Base-by-base conservation (phyloP, 2,888 invertebrate species). In the Cataglyphis altisquamis region DNA sequence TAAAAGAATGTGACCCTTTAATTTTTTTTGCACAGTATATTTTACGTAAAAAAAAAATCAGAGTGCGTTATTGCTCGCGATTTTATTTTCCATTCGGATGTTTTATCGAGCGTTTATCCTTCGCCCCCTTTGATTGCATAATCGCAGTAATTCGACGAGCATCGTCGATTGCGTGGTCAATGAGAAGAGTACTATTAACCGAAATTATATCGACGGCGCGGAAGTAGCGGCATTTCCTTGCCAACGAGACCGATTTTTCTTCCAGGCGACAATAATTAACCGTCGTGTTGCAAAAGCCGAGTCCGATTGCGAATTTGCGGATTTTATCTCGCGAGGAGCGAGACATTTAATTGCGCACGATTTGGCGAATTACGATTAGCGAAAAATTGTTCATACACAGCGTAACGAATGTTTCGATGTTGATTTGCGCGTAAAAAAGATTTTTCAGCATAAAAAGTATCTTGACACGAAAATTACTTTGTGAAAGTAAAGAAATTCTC, bases 101-200 rank as follows among this genome's bases (percentile, higher is more conserved):
- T 15, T 41, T 6, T 18, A 41, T 18, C 21, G 68, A 21, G 5
- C 21, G 45, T 68, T 68, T 78, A 66, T 66, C n/a, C 21, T 29
- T n/a, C 18, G 12, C 5, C 63, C 21, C n/a, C 48, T 62, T 73
- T 25, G 73, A 60, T 72, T 48, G 41, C 63, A 18, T 63, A 74
- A 74, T 72, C 52, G 72, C 72, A 21, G 36, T 72, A 74, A 64
- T 72, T 29, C 52, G 55, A 52, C 21, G 62, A 18, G 62, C 39
- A 48, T 18, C 55, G 81, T 74, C 29, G 63, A n/a, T 45, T 21
- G 15, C 32, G 25, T 52, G 5, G 10, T 15, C 32, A 32, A 32
- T 62, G 5, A 4, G 52, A 81, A 63, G 52, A 21, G 41, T 63
- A 74, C 81, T 45, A 81, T 81, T 81, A 81, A 81, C 63, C 62